Conservation (phyloP, 2,113 vertebrate genomes). For the Procavia capensis region DNA sequence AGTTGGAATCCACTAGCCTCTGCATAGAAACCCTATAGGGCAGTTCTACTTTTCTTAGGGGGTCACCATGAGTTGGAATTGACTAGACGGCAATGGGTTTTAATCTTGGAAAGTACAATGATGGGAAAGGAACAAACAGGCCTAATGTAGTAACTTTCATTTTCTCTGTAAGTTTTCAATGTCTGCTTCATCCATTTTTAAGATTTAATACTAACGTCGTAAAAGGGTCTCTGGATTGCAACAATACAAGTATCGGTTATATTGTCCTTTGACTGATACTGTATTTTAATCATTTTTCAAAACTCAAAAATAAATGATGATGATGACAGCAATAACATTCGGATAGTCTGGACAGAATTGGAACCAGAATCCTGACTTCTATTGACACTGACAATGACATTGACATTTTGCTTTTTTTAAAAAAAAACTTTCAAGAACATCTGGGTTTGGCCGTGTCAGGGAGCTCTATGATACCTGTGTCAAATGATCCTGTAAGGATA, state of each 20-base stretch:
- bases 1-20: too few species aligned
- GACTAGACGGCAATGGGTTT: too few species aligned
- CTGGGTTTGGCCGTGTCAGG: not conserved
- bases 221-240: not conserved
- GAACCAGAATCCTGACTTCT: not conserved
- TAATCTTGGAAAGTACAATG: not conserved
- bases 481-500: not conserved
- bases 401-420: not conserved
- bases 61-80: too few species aligned
- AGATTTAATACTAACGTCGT: not conserved
- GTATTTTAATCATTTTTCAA: not conserved
- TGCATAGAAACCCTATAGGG: too few species aligned
- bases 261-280: not conserved
- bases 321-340: not conserved
- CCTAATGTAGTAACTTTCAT: not conserved
- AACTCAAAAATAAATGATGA: not conserved
- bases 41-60: too few species aligned
- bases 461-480: not conserved
- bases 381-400: not conserved
- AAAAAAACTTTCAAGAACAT: not conserved
- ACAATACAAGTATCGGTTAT: not conserved
- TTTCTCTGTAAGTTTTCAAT: constrained; percentile 1
- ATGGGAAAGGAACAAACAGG: not conserved
- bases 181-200: not conserved
- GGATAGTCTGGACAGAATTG: not conserved